Base-by-base conservation (phyloP, 2,113 vertebrate genomes). In the Rhinoderma darwinii region DNA sequence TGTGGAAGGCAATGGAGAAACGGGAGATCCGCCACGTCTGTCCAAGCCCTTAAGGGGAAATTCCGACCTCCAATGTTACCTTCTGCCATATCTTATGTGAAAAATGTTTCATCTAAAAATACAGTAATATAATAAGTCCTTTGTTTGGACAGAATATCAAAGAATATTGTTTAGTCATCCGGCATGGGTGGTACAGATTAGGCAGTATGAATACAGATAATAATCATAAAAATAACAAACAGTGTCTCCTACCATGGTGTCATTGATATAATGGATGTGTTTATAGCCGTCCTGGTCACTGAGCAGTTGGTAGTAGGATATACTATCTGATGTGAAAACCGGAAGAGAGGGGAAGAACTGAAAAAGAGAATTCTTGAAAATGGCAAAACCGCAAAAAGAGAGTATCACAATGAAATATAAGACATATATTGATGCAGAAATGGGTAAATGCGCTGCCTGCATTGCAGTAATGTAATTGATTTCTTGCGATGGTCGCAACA, bases 241-340 rank as follows among this genome's bases (percentile, higher is more conserved):
- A 25, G 37, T n/a, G 44, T 35, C 22, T 94, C 94, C 70, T 95
- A 95, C 94, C 94, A 94, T 91, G 56, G 94, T 93, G 88, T 91
- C 93, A 89, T 93, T 94, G 93, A 95, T 91, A 89, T 95, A 95
- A 93, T 99, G 97, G 90, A 99, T 96, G 89, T 99, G 98, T 93
- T 98, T 99, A 91, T 97, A 99, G 88, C 97, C 97, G 84, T 92
- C 89, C 86, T 91, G 92, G 92, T 98, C 96, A 70, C 97, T 99
- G 95, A 97, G 96, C 90, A 99, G 95, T 94, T 97, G 98, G 94
- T 98, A 99, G 93, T 99, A 99, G 81, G 96, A 97, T 88, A 90
- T 91, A 77, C 94, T 92, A 89, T 99, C 97, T 51, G 94, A 93
- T 87, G 96, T 94, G 92, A 99, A 99, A 93, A 95, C 95, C 50